Conservation (phyloP, 30 jellyfish, hydroid and myxozoan species). For the Catostylus mosaicus region DNA sequence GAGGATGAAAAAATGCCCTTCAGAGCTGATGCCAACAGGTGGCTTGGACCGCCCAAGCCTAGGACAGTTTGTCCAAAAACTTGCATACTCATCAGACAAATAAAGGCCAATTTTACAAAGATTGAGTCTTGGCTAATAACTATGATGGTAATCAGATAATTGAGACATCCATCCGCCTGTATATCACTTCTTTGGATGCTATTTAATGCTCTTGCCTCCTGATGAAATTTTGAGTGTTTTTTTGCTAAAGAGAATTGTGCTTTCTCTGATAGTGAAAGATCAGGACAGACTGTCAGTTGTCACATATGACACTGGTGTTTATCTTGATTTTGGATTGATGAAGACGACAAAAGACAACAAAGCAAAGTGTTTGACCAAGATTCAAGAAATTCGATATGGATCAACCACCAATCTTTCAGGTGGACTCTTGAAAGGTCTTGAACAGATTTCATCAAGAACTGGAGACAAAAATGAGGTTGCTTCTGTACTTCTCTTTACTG, state of each 20-base stretch:
- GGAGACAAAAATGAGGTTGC: slow-evolving; percentile 84
- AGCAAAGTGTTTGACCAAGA: slow-evolving; percentile 9
- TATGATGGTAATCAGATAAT: too few species aligned
- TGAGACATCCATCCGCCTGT: too few species aligned
- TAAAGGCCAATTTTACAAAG: too few species aligned
- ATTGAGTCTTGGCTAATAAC: too few species aligned
- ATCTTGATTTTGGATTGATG: slow-evolving; percentile 57
- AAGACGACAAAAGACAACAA: slow-evolving; percentile 68
- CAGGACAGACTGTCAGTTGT: slow-evolving; percentile 76
- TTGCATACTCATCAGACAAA: too few species aligned
- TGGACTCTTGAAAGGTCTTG: slow-evolving; percentile 90
- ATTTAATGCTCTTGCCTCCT: too few species aligned
- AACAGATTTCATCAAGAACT: slow-evolving; percentile 69
- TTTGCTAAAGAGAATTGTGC: neutral
- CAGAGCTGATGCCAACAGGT: too few species aligned
- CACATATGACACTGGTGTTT: slow-evolving; percentile 78
- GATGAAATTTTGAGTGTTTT: too few species aligned
- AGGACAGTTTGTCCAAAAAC: too few species aligned
- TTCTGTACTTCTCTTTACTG: slow-evolving; percentile 89
- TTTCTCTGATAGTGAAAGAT: slow-evolving; percentile 57
- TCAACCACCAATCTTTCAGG: slow-evolving; percentile 86
- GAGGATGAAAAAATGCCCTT: too few species aligned
- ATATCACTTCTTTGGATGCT: too few species aligned
- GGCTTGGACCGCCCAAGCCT: too few species aligned
- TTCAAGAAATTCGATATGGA: slow-evolving; percentile 55